A percentile compares a stretch with the other conserved stretches of the same genome.
Evolutionary conservation across 2,797 vertebrate species (phyloP).

Genomic region (Hippoglossus hippoglossus): DNA sequence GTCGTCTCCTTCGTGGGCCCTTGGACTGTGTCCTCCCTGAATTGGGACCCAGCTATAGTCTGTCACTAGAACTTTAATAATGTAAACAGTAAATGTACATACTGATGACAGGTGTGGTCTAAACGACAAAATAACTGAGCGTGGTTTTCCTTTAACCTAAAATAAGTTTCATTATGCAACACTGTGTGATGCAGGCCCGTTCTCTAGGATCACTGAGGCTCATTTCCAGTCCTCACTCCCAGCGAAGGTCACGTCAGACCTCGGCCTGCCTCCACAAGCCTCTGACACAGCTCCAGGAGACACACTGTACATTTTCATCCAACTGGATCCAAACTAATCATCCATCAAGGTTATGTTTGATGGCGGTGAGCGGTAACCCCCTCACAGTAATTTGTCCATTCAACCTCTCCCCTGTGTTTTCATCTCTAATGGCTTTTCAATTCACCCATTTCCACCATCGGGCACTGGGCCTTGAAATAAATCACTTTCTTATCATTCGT

Average conservation of each 20-base stretch:
- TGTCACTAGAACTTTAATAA: too few species aligned
- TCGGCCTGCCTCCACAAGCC: not conserved
- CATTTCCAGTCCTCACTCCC: not conserved
- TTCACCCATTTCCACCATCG: conserved; percentile 50
- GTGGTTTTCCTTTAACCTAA: too few species aligned
- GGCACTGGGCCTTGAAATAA: conserved; percentile 58
- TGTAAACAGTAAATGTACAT: too few species aligned
- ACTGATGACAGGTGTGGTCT: too few species aligned
- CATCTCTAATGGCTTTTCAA: conserved; percentile 64
- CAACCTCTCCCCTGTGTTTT: conserved; percentile 55
- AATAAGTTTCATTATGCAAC: too few species aligned
- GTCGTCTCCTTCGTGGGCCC: too few species aligned
- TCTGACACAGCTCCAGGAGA: conserved; percentile 21
- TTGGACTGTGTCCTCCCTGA: too few species aligned
- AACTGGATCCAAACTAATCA: conserved; percentile 49
- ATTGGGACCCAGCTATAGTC: too few species aligned
- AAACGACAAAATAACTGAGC: too few species aligned
- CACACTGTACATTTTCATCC: conserved; percentile 28
- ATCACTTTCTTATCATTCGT: conserved; percentile 49
- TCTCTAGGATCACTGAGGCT: not conserved
- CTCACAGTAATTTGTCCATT: conserved; percentile 53
- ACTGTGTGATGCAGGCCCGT: too few species aligned
- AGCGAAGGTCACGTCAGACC: not conserved
- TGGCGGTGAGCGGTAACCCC: conserved; percentile 5
- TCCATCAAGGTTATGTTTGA: conserved; percentile 53